Base-by-base conservation (phyloP, 1,140 invertebrate species). In the Proales similis region DNA sequence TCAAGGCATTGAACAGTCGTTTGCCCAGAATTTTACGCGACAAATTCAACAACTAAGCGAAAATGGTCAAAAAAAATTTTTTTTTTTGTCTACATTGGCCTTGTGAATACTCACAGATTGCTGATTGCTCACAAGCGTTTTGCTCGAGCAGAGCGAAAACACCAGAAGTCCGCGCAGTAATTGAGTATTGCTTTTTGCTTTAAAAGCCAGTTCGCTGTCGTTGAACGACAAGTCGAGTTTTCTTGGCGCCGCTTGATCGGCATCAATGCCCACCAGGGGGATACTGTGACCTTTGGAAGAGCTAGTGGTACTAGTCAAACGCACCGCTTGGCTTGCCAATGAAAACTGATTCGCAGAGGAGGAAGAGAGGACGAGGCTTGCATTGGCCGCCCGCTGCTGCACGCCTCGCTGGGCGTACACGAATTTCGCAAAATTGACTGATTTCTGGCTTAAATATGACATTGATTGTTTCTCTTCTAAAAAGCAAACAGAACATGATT, bases 81-180 rank as follows among this genome's bases (percentile, higher is more conserved):
- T 4, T 29, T 2, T 20, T 24, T 39, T 7, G n/a, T 19, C 64
- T 7, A 14, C 26, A n/a, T 63, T 36, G 29, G 12, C 29, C 12
- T 29, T 9, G 19, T 20, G 7, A 62, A 3, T 5, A 75, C 80
- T 82, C 80, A 95, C 91, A 85, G 85, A 83, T 79, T 85, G 86
- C 72, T 98, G 96, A 78, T 97, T 84, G 70, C 93, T 85, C 47
- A 96, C 93, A 57, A 99, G 76, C 70, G 83, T 85, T 66, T 87
- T 83, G 70, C 88, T 81, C 32, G 87, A 86, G 77, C 92, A 97
- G 70, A 97, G 79, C 71, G 86, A 85, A 74, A 96, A 91, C 39
- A 98, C 92, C 67, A 94, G 68, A 69, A 91, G 86, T 19, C 90
- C 92, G 63, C 94, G 80, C 6, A 95, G 67, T 42, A 99, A 81